phyloP scores from a whole-genome alignment of 2,888 invertebrate genomes.

The Scrobipalpa costella region DNA sequence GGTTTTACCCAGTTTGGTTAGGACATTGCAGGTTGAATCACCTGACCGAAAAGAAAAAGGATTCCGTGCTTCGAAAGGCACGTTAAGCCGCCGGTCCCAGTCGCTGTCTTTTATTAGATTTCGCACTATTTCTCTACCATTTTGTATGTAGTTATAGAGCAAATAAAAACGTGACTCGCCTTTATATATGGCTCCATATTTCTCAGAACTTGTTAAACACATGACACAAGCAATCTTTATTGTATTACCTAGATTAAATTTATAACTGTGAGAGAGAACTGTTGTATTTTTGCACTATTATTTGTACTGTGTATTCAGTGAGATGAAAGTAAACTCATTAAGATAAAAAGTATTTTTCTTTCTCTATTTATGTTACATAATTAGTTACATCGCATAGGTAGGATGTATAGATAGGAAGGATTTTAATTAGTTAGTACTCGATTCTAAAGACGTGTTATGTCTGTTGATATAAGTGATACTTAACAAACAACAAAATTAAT shows the following conservation, averaged over 20 bases:
- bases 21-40: too few species aligned
- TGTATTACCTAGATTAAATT: slow-evolving; percentile 5
- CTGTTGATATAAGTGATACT: too few species aligned
- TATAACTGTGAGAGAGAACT: not conserved
- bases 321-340: not conserved
- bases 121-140: not conserved
- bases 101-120: too few species aligned
- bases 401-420: too few species aligned
- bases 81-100: too few species aligned
- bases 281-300: not conserved
- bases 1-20: too few species aligned
- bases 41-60: too few species aligned
- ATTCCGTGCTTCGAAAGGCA: too few species aligned
- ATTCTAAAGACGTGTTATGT: too few species aligned
- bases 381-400: too few species aligned
- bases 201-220: slow-evolving; percentile 16
- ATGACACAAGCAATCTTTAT: slow-evolving; percentile 8
- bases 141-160: not conserved
- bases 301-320: not conserved
- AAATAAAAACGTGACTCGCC: slow-evolving; percentile 13
- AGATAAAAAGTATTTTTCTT: not conserved
- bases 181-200: slow-evolving; percentile 2
- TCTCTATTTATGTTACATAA: not conserved
- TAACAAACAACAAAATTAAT: too few species aligned
- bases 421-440: too few species aligned